These are phyloP conservation scores for Alectoris magna DNA, from an alignment of 2,797 vertebrate species.

Conservation along the genomic window DNA sequence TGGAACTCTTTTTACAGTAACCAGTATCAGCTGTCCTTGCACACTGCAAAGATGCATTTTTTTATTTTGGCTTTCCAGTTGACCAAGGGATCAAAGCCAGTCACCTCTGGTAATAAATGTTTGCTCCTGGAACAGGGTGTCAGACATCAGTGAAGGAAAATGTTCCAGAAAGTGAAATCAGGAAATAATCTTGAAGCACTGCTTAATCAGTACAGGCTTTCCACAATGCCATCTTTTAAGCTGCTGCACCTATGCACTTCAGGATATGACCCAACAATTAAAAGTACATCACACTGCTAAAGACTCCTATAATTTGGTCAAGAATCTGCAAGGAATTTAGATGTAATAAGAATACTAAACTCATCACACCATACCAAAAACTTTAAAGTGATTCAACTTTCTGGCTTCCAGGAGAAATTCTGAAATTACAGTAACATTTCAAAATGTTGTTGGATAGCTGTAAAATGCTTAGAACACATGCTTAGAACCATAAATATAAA, in stretches of 20 bases:
- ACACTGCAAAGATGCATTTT: neutral
- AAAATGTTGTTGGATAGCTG: slow-evolving; percentile 13
- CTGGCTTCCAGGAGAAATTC: neutral
- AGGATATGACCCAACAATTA: neutral
- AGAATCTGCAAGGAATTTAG: slow-evolving; percentile 13
- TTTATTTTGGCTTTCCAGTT: slow-evolving; percentile 8
- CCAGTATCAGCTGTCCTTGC: neutral
- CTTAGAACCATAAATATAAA: slow-evolving; percentile 35
- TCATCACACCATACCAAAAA: neutral
- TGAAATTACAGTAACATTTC: neutral
- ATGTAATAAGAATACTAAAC: neutral
- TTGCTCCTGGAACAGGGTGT: neutral
- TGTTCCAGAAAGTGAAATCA: slow-evolving; percentile 16
- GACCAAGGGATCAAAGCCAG: neutral
- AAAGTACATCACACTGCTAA: slow-evolving; percentile 8
- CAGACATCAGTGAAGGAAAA: neutral
- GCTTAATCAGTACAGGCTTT: slow-evolving; percentile 4
- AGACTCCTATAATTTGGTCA: slow-evolving; percentile 16
- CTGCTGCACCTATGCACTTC: neutral
- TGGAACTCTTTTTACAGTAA: neutral
- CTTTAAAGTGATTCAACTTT: neutral
- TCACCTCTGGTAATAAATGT: neutral
- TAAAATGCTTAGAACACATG: neutral
- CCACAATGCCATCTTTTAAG: neutral
- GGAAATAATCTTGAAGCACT: neutral